Conservation (phyloP, 2,113 vertebrate genomes). For the Martes martes region DNA sequence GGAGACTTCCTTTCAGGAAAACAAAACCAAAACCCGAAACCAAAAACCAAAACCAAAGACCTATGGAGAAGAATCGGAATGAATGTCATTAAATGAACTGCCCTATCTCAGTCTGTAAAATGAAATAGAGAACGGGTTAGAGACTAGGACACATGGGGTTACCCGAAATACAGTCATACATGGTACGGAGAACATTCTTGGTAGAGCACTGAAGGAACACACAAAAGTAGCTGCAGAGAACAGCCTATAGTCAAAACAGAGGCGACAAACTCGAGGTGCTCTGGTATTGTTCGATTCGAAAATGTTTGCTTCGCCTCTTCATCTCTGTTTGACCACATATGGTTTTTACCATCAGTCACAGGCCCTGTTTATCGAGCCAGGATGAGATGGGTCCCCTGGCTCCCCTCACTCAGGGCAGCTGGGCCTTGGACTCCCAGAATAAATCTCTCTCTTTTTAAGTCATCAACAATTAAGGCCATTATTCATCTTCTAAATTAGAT, state of each 20-base stretch:
- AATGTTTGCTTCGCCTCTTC: neutral
- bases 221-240: neutral
- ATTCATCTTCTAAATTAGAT: neutral
- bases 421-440: neutral
- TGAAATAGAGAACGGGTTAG: neutral
- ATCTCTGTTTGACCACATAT: neutral
- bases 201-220: constrained; percentile 37
- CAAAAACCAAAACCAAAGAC: neutral
- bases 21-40: neutral
- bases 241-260: neutral
- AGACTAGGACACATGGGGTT: neutral
- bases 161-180: neutral
- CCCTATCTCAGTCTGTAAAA: neutral
- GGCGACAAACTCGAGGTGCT: neutral
- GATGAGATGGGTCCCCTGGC: neutral
- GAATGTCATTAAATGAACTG: neutral
- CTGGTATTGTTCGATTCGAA: neutral
- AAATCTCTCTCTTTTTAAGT: neutral
- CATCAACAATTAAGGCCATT: neutral
- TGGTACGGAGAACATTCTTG: neutral
- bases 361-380: neutral
- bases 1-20: neutral
- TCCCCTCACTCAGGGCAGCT: neutral
- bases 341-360: neutral
- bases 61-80: neutral